These are phyloP conservation scores for Bombus superbus DNA, from an alignment of 1,140 invertebrate genomes.

Conservation along the genomic window DNA sequence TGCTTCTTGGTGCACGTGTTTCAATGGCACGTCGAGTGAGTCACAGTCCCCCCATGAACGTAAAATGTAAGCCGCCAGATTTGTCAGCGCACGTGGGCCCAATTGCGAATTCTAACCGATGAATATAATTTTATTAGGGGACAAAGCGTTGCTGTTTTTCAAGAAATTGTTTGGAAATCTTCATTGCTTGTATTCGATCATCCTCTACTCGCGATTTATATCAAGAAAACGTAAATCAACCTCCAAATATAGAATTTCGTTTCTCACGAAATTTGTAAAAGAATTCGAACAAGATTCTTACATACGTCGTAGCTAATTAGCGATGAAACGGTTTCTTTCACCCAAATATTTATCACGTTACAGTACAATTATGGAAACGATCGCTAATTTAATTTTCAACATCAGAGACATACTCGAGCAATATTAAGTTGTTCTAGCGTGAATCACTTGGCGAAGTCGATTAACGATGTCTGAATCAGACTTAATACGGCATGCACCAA, in stretches of 20 bases:
- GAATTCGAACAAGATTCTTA: too few relatives aligned
- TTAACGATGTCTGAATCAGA: constrained; percentile 36
- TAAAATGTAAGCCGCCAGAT: constrained; percentile 25
- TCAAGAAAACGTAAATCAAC: too few relatives aligned
- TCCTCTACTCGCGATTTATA: too few relatives aligned
- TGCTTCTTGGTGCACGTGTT: constrained; percentile 34
- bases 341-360: too few relatives aligned
- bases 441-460: constrained; percentile 13
- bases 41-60: constrained; percentile 31
- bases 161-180: not conserved
- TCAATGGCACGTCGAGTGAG: constrained; percentile 29
- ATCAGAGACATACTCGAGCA: too few relatives aligned
- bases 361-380: too few relatives aligned
- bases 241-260: too few relatives aligned
- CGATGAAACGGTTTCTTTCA: too few relatives aligned
- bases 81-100: constrained; percentile 4
- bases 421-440: not conserved
- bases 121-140: not conserved
- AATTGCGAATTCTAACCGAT: not conserved
- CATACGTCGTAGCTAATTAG: too few relatives aligned
- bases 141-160: not conserved
- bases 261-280: too few relatives aligned
- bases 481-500: constrained; percentile 1
- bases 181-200: too few relatives aligned
- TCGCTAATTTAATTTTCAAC: too few relatives aligned